These are phyloP conservation scores for Parnassius glacialis DNA, from an alignment of 2,888 invertebrate species.

Conservation along the genomic window DNA sequence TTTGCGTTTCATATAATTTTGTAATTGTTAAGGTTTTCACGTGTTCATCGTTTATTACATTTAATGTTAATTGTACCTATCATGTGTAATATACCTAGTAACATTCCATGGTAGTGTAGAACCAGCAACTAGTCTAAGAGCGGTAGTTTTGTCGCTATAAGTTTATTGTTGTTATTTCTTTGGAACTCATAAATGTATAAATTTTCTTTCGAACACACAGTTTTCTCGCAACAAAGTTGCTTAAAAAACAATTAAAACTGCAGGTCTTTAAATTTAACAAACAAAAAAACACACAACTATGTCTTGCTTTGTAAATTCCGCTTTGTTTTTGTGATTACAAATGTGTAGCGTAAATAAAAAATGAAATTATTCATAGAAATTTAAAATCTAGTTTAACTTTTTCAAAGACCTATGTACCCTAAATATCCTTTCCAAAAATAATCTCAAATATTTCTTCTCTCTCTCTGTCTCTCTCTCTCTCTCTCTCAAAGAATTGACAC, in stretches of 20 bases:
- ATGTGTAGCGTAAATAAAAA: conserved; percentile 44
- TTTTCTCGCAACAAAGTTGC: conserved; percentile 65
- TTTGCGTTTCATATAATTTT: conserved; percentile 49
- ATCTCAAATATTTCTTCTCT: neutral
- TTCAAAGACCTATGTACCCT: conserved; percentile 1
- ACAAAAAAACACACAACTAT: conserved; percentile 36
- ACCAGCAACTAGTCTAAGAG: conserved; percentile 73
- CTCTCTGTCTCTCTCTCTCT: neutral
- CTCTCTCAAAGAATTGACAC: too few relatives aligned
- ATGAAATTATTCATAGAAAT: conserved; percentile 40
- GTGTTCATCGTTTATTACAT: conserved; percentile 60
- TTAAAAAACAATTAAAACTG: conserved; percentile 40
- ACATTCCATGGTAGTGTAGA: conserved; percentile 68
- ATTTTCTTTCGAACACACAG: conserved; percentile 42
- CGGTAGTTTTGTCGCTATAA: conserved; percentile 51
- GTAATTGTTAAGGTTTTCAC: conserved; percentile 50
- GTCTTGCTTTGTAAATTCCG: conserved; percentile 62
- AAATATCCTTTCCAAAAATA: neutral
- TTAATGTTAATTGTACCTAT: conserved; percentile 55
- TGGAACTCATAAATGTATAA: conserved; percentile 29
- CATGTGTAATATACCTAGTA: conserved; percentile 48
- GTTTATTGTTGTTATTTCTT: conserved; percentile 45
- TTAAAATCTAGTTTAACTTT: conserved; percentile 33
- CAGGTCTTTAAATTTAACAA: conserved; percentile 32
- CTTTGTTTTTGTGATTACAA: conserved; percentile 44